Evolutionary conservation across 2,888 invertebrate genomes (phyloP).

Genomic region (Scaptomyza polygonia): DNA sequence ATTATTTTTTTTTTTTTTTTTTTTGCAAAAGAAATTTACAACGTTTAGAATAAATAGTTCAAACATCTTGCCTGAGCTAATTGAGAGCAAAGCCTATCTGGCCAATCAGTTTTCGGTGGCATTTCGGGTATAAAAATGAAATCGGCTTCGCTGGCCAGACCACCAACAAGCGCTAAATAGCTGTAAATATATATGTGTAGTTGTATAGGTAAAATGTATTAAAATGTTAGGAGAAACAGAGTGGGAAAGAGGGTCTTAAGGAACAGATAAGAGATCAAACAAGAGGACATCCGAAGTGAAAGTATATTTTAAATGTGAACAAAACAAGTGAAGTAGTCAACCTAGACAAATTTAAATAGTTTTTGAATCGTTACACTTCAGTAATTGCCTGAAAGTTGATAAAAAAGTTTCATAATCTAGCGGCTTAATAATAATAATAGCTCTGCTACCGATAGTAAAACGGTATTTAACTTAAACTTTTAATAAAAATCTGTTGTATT

Average conservation of each 20-base stretch:
- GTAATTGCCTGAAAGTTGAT: no score
- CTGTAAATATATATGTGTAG: slow-evolving; percentile 85
- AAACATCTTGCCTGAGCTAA: slow-evolving; percentile 87
- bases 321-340: neutral
- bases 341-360: neutral
- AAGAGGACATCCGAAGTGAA: neutral
- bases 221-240: slow-evolving; percentile 6
- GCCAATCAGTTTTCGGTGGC: slow-evolving; percentile 92
- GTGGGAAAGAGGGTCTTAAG: neutral
- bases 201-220: slow-evolving; percentile 35
- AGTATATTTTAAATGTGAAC: neutral
- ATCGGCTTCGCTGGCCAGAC: slow-evolving; percentile 93
- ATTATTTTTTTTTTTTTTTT: neutral
- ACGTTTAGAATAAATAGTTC: slow-evolving; percentile 25
- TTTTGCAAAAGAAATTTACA: slow-evolving; percentile 11
- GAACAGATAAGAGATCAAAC: neutral
- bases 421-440: no score
- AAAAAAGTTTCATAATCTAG: no score
- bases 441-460: neutral
- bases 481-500: neutral
- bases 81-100: slow-evolving; percentile 90
- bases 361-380: neutral
- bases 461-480: neutral
- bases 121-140: slow-evolving; percentile 95
- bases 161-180: slow-evolving; percentile 93